Base-by-base conservation (phyloP, 2,797 vertebrate species). In the Rhinoraja longicauda region DNA sequence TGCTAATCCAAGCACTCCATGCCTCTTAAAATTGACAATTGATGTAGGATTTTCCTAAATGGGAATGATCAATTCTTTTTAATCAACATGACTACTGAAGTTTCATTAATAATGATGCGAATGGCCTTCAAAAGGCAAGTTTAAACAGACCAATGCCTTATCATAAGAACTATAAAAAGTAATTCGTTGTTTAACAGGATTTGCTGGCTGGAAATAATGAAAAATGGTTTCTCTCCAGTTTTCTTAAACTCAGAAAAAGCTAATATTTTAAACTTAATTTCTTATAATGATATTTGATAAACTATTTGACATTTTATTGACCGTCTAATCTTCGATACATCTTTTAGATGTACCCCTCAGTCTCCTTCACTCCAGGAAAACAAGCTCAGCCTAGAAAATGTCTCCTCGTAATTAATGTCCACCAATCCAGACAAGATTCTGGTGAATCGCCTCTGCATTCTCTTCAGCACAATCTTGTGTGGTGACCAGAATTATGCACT, bases 171-270 rank as follows among this genome's bases (percentile, higher is more conserved):
- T 64, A 88, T 88, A 88, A 88, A n/a, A 64, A 88, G 32, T 88
- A 88, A 67, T 88, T 36, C 88, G 84, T 67, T 88, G 59, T 59
- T 84, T n/a, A 88, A 88, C 17, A 36, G 84, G 59, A 88, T 88
- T 88, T 88, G 84, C n/a, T 62, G 59, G 15, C 59, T 21, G n/a
- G 84, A 67, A 67, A 36, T 67, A 88, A 88, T 88, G 59, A 88
- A 19, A 62, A n/a, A 21, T 64, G 17, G n/a, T 19, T 86, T 86
- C 12, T 12, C 75, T 32, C 29, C 15, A 29, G 21, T n/a, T n/a
- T n/a, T n/a, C 10, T 57, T 84, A 86, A 86, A 17, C 57, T n/a
- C 12, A 59, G 26, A 82, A 24, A 32, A 26, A 86, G 82, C 59
- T n/a, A 86, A 62, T 86, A 59, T 57, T 59, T 86, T 86, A 86